Percentiles rank a stretch among this genome's conserved stretches.
Conservation (phyloP, 2,888 invertebrate species). For the Molanna angustata region DNA sequence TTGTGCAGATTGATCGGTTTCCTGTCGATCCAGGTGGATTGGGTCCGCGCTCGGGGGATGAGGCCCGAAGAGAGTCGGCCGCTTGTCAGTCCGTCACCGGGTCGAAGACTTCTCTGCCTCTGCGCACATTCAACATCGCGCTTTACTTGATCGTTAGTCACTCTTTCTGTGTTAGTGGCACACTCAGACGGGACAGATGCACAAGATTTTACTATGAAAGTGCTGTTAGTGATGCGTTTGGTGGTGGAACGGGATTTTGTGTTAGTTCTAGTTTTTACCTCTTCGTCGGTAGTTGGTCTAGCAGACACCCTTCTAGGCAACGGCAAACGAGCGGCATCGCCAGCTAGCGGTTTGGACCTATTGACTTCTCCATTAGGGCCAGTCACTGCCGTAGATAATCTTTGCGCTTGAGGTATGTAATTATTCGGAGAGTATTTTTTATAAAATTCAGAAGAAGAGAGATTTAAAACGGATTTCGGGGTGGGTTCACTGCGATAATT, state of each 20-base stretch:
- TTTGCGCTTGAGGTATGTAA: conserved; percentile 62
- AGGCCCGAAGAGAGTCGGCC: conserved; percentile 43
- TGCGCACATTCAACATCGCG: conserved; percentile 30
- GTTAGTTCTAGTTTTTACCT: conserved; percentile 30
- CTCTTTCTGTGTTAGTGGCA: conserved; percentile 16
- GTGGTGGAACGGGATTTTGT: conserved; percentile 18
- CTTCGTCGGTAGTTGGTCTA: conserved; percentile 30
- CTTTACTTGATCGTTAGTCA: conserved; percentile 23
- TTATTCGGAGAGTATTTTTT: conserved; percentile 74
- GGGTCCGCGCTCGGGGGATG: conserved; percentile 37
- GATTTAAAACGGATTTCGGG: conserved; percentile 52
- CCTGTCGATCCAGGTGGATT: conserved; percentile 45
- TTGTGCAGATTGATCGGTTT: conserved; percentile 39
- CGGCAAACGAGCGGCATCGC: conserved; percentile 27
- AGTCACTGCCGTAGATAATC: conserved; percentile 41
- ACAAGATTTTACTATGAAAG: conserved; percentile 25
- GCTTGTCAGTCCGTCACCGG: conserved; percentile 40
- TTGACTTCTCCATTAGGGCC: conserved; percentile 27
- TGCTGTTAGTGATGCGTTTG: conserved; percentile 29
- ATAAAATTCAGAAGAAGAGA: conserved; percentile 65
- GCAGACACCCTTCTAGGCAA: conserved; percentile 22
- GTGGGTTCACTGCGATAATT: conserved; percentile 44
- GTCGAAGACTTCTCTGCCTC: conserved; percentile 20
- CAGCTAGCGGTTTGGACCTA: conserved; percentile 19
- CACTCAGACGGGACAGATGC: conserved; percentile 23